Evolutionary conservation across 2,888 invertebrate species (phyloP), one percentile per base, ranked within the genome.

Genomic region (Lymantria dispar): DNA sequence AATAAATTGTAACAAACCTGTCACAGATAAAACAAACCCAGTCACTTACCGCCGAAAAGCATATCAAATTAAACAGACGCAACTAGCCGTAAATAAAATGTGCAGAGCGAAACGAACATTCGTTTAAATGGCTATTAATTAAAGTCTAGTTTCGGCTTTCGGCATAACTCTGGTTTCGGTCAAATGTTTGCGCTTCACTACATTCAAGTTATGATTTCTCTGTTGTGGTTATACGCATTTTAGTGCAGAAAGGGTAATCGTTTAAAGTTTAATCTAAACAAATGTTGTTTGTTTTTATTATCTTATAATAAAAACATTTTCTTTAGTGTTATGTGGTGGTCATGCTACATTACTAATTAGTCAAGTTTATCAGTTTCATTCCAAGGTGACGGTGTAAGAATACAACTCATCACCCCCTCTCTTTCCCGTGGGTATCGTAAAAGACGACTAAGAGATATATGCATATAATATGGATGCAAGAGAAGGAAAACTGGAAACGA

Each of bases 81-180:
- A 64, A 46, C 51, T 50, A 50, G 8, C 57, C 59, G 59, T 64
- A 37, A 64, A 64, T 64, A 62, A 67, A 66, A 64, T 48, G 49
- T 46, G 46, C 45, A 48, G 43, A 13, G 14, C 43, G 37, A 47
- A 52, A 41, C 48, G 52, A 48, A 47, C 50, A 48, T 51, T 60
- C 60, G 52, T 58, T 61, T 63, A 55, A 50, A 55, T 53, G 46
- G 42, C 51, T 43, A 58, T 62, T 67, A 59, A 67, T 67, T 67
- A 67, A 64, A 59, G 14, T 40, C 54, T 61, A 63, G 54, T 58
- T 64, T 51, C 30, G 46, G 15, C 37, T 15, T 49, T 47, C 43
- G 45, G 43, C 41, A 41, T 10, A 30, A 8, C 22, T 50, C 36
- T 12, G 44, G 43, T 44, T 48, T 39, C 36, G 39, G 39, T 22